phyloP scores from a whole-genome alignment of 2,113 vertebrate genomes.

The Oceanites oceanicus region DNA sequence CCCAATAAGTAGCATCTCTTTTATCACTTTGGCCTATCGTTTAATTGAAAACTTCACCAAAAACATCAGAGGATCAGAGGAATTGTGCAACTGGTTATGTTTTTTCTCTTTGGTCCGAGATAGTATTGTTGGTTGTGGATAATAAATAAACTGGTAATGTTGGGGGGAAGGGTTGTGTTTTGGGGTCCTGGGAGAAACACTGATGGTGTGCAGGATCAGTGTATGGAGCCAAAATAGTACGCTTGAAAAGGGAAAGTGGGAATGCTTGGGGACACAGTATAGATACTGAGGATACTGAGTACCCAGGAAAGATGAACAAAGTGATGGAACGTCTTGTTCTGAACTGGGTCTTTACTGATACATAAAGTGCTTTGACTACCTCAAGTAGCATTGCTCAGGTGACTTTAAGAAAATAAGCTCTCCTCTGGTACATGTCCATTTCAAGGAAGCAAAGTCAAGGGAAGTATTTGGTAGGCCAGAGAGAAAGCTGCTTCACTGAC shows the following conservation, averaged over 20 bases:
- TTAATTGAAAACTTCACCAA: background rate
- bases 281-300: no score
- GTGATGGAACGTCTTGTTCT: background rate
- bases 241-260: background rate
- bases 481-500: background rate
- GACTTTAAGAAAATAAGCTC: background rate
- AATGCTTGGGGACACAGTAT: background rate
- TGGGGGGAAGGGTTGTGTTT: accelerated
- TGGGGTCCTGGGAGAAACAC: background rate
- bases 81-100: background rate
- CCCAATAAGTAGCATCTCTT: background rate
- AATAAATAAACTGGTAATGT: background rate
- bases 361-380: background rate
- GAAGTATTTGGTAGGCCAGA: background rate
- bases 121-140: background rate
- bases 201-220: background rate
- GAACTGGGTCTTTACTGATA: background rate
- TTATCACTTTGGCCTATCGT: background rate
- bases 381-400: background rate
- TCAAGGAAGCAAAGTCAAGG: background rate
- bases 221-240: background rate
- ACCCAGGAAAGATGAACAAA: background rate
- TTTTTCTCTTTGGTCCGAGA: background rate
- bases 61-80: background rate
- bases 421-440: background rate